Evolutionary conservation across 2,113 vertebrate species (phyloP).

Genomic region (Ptilorrhoa leucosticta): DNA sequence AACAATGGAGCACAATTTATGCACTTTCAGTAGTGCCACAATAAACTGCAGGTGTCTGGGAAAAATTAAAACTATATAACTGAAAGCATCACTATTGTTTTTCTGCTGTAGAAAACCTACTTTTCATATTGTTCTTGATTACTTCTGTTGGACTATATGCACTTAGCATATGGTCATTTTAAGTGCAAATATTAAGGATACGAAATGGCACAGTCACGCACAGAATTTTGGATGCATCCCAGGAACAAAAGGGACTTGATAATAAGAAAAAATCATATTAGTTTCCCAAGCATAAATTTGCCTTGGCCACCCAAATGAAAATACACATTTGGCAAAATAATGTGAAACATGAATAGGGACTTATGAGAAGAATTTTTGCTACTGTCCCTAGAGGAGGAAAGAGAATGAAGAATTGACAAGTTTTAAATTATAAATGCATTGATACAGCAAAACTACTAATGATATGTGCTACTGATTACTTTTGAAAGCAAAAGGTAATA

Average conservation of each 20-base stretch:
- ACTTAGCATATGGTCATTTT: constrained; percentile 35
- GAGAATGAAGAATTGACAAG: neutral
- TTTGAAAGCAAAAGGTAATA: constrained; percentile 23
- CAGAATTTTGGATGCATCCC: neutral
- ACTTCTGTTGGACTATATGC: neutral
- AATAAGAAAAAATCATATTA: constrained; percentile 9
- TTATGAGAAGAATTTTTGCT: neutral
- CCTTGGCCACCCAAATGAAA: constrained; percentile 1
- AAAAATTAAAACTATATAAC: neutral
- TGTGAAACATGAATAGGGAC: neutral
- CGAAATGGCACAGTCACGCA: neutral
- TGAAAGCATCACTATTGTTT: neutral
- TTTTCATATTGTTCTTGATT: neutral
- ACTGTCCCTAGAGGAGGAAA: neutral
- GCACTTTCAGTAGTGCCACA: neutral
- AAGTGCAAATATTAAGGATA: constrained; percentile 42
- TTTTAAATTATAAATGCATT: neutral
- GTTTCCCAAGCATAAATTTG: neutral
- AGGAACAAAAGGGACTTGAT: neutral
- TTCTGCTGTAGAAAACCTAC: neutral
- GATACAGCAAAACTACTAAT: neutral
- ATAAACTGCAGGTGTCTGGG: neutral
- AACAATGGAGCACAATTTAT: neutral
- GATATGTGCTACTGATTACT: neutral
- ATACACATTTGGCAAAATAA: constrained; percentile 23